Conservation (phyloP, 2,888 invertebrate genomes). For the Ophion obscuratus region DNA sequence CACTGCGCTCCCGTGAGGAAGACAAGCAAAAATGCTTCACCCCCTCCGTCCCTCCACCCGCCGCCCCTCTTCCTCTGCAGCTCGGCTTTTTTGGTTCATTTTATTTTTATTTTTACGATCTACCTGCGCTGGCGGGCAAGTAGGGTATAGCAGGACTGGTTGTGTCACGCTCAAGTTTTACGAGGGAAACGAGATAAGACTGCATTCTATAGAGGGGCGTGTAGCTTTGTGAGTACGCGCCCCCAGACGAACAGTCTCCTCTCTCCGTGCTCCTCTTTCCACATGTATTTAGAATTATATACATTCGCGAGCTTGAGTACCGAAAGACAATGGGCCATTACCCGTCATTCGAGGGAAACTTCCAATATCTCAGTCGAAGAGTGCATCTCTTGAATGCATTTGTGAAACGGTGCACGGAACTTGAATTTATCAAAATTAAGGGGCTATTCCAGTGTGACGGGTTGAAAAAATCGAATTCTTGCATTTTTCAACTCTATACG, state of each 20-base stretch:
- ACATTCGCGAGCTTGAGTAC: slow-evolving; percentile 22
- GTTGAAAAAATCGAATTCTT: no score
- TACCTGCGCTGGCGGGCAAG: slow-evolving; percentile 45
- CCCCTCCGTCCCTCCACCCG: background rate
- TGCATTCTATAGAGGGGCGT: slow-evolving; percentile 59
- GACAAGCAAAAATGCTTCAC: slow-evolving; percentile 20
- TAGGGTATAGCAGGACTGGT: slow-evolving; percentile 65
- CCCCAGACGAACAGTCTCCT: slow-evolving; percentile 47
- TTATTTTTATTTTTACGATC: slow-evolving; percentile 57
- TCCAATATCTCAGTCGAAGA: slow-evolving; percentile 14
- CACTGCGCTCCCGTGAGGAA: slow-evolving; percentile 13
- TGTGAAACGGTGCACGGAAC: background rate
- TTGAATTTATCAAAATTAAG: background rate
- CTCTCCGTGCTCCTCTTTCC: slow-evolving; percentile 19
- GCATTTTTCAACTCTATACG: no score
- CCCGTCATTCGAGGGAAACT: slow-evolving; percentile 23
- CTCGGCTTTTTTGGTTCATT: slow-evolving; percentile 3
- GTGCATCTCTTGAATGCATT: background rate
- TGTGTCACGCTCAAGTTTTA: slow-evolving; percentile 70
- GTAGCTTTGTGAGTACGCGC: slow-evolving; percentile 39
- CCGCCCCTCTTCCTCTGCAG: background rate
- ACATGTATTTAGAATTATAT: slow-evolving; percentile 32
- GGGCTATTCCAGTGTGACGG: no score
- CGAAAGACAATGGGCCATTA: slow-evolving; percentile 38
- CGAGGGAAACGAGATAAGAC: slow-evolving; percentile 66